These are phyloP conservation scores for Caenorhabditis sp. DNA, from an alignment of 2,888 invertebrate species.

Conservation along the genomic window DNA sequence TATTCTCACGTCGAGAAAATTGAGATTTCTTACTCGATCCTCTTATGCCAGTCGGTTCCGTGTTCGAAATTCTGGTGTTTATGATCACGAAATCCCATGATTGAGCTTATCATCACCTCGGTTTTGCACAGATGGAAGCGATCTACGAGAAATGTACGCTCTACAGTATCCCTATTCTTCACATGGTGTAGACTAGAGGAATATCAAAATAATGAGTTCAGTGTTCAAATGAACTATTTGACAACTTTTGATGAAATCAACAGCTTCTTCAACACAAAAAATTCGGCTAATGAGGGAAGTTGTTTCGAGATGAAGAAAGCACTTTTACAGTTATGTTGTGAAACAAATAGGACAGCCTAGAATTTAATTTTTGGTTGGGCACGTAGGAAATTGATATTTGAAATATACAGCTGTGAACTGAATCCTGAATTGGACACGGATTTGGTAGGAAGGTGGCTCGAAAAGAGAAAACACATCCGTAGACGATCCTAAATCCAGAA, in stretches of 20 bases:
- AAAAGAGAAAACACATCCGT: neutral
- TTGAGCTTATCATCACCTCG: neutral
- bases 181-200: neutral
- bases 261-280: too few species aligned
- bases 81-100: neutral
- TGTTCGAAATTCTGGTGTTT: slow-evolving; percentile 8
- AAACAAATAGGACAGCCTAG: neutral
- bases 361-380: neutral
- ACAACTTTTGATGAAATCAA: too few species aligned
- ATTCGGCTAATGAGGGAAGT: slow-evolving; percentile 21
- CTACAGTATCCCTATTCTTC: neutral
- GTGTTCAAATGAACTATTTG: neutral
- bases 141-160: neutral
- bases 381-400: neutral
- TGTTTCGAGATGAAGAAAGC: slow-evolving; percentile 9
- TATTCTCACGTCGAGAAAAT: slow-evolving; percentile 13
- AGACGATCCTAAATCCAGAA: slow-evolving; percentile 1
- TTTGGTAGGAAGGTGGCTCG: neutral
- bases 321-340: neutral
- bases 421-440: neutral
- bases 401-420: neutral
- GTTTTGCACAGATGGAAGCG: too few species aligned
- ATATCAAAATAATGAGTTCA: slow-evolving; percentile 19
- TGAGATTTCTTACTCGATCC: slow-evolving; percentile 1
- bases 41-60: slow-evolving; percentile 27